Evolutionary conservation across 2,113 vertebrate genomes (phyloP).

Genomic region (Coracopsis vasa): DNA sequence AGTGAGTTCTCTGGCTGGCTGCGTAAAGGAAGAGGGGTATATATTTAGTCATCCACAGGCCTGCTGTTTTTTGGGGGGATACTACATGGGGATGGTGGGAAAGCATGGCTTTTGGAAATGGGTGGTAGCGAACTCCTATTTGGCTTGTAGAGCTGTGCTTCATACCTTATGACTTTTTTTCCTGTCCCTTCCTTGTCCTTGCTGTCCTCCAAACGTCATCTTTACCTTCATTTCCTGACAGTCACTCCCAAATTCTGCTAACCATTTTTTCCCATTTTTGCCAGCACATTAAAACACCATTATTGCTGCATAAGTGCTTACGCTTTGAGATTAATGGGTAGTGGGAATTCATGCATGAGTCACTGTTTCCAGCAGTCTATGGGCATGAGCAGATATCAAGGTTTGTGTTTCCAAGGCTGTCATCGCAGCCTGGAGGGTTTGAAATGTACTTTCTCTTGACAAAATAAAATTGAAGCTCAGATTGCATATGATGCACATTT

Average conservation of each 20-base stretch:
- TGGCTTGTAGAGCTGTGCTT: background rate
- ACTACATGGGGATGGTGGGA: background rate
- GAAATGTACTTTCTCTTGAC: background rate
- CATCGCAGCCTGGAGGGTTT: background rate
- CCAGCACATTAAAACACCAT: background rate
- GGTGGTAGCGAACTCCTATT: background rate
- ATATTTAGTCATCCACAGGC: background rate
- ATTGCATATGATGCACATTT: accelerated
- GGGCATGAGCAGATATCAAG: background rate
- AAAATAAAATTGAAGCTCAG: background rate
- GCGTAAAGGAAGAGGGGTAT: background rate
- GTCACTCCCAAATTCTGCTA: constrained; percentile 12
- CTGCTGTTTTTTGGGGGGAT: background rate
- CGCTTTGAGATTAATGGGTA: background rate
- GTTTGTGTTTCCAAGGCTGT: constrained; percentile 10
- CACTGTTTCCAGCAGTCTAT: background rate
- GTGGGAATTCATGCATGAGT: constrained; percentile 9
- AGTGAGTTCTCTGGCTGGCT: background rate
- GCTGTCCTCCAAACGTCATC: background rate
- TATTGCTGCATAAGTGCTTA: constrained; percentile 19
- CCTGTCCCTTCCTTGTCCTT: background rate
- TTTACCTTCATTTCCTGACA: constrained; percentile 18
- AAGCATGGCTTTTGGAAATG: background rate
- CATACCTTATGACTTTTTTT: background rate
- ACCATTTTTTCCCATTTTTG: background rate